phyloP scores from a whole-genome alignment of 2,113 vertebrate genomes.

The Aspiorhynchus laticeps region DNA sequence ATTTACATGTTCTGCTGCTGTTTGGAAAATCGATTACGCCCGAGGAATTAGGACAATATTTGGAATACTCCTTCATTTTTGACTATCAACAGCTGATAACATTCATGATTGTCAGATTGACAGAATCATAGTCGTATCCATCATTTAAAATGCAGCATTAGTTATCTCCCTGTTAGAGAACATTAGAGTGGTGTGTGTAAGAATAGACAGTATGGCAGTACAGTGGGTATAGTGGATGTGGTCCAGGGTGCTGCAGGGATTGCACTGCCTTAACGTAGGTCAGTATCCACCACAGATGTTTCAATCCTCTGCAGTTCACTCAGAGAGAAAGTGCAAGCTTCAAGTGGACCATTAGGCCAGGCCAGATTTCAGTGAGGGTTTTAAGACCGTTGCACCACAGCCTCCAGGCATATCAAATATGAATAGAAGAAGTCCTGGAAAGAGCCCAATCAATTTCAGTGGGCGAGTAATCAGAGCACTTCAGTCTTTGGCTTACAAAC shows the following conservation, averaged over 20 bases:
- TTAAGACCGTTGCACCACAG: constrained; percentile 65
- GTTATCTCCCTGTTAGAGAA: not conserved
- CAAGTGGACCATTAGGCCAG: constrained; percentile 64
- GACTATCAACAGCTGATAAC: not conserved
- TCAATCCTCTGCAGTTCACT: constrained; percentile 52
- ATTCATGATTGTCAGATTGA: not conserved
- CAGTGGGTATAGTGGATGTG: not conserved
- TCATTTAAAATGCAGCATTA: not conserved
- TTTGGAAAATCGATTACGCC: not conserved
- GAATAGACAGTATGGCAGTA: not conserved
- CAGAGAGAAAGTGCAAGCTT: constrained; percentile 46
- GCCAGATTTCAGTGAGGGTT: constrained; percentile 70
- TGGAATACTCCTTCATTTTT: not conserved
- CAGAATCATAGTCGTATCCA: not conserved
- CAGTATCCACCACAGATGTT: constrained; percentile 34
- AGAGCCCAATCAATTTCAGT: constrained; percentile 67
- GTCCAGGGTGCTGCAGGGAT: not conserved
- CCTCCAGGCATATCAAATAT: constrained; percentile 77
- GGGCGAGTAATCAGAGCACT: constrained; percentile 73
- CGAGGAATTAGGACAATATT: not conserved
- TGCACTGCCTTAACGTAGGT: constrained; percentile 18
- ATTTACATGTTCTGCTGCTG: not conserved
- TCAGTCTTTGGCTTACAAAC: constrained; percentile 62
- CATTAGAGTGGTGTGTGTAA: not conserved
- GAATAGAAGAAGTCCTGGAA: constrained; percentile 71